These are phyloP conservation scores for Heliangelus exortis DNA, from an alignment of 2,797 vertebrate species.

Conservation along the genomic window DNA sequence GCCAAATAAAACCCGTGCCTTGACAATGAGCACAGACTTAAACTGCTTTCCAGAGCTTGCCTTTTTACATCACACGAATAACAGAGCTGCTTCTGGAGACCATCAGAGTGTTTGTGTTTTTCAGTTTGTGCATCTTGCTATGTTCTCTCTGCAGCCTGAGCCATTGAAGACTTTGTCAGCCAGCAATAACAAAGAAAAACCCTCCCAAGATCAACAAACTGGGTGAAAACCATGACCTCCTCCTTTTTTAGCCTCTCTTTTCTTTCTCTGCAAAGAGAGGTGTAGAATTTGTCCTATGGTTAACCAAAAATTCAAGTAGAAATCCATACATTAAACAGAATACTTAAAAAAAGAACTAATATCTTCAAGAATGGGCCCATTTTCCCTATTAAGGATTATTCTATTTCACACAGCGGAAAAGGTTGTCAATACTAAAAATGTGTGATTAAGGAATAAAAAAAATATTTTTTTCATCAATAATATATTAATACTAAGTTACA, in stretches of 20 bases:
- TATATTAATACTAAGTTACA: background rate
- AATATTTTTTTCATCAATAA: slow-evolving; percentile 4
- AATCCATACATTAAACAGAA: background rate
- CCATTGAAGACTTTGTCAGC: background rate
- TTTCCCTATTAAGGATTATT: background rate
- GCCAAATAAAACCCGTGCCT: background rate
- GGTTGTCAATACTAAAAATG: background rate
- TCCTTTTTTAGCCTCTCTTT: background rate
- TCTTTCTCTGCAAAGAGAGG: background rate
- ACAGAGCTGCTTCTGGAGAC: background rate
- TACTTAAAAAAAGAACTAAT: background rate
- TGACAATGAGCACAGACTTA: background rate
- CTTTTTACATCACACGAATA: background rate
- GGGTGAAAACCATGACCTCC: background rate
- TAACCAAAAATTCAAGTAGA: background rate
- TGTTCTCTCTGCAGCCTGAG: background rate
- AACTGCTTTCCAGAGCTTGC: background rate
- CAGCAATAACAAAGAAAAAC: slow-evolving; percentile 24
- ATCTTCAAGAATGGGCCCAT: background rate
- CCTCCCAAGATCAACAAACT: background rate
- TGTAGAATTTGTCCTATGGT: background rate
- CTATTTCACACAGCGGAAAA: background rate
- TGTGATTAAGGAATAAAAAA: background rate
- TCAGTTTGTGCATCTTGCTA: background rate
- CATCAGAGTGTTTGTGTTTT: background rate